A percentile compares a stretch with the other conserved stretches of the same genome.
These are phyloP conservation scores for Nomada fucata DNA, from an alignment of 2,888 invertebrate species.

Conservation along the genomic window DNA sequence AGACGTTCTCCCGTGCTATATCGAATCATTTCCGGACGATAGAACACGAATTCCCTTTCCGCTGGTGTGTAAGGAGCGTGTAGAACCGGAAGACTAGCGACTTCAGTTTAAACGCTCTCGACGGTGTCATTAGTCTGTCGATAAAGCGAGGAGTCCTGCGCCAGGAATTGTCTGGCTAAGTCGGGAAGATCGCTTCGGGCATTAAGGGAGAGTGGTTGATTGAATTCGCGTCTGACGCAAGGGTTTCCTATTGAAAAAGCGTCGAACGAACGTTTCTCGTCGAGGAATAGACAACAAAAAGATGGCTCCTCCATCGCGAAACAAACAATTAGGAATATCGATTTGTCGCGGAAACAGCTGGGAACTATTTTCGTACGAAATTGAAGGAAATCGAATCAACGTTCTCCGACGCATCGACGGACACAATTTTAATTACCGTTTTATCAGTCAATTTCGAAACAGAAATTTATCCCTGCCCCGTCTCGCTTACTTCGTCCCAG, in stretches of 20 bases:
- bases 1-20: constrained; percentile 61
- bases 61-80: constrained; percentile 47
- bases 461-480: no score
- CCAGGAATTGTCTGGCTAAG: constrained; percentile 13
- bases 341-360: no score
- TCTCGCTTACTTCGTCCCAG: no score
- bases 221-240: constrained; percentile 9
- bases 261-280: no score
- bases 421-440: no score
- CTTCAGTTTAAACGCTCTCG: constrained; percentile 39
- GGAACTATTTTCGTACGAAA: not conserved
- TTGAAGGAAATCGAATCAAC: not conserved
- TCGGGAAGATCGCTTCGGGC: constrained; percentile 15
- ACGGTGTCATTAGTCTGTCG: constrained; percentile 47
- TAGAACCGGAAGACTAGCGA: constrained; percentile 46
- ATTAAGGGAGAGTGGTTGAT: constrained; percentile 20
- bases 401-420: not conserved
- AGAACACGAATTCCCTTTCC: constrained; percentile 71
- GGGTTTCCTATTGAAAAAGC: no score
- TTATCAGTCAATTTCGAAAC: no score
- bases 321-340: no score
- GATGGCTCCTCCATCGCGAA: no score
- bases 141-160: constrained; percentile 33
- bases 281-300: no score
- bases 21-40: constrained; percentile 79